These are phyloP conservation scores for Anisognathus igniventris DNA, from an alignment of 2,797 vertebrate genomes.

Conservation along the genomic window DNA sequence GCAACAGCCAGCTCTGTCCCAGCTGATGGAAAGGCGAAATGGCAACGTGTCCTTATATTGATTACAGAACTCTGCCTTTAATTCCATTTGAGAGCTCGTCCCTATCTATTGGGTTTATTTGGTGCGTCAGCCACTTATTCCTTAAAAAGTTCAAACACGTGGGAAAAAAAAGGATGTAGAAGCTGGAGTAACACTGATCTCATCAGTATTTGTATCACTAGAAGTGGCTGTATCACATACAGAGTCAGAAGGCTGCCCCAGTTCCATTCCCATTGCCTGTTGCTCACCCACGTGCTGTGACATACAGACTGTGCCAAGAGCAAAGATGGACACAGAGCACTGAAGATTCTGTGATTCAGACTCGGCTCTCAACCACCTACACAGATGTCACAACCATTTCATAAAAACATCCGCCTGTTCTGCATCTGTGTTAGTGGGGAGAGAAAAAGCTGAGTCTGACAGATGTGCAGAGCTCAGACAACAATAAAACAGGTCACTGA, in stretches of 20 bases:
- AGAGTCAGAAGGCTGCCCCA: background rate
- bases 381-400: background rate
- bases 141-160: background rate
- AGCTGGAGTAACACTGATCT: background rate
- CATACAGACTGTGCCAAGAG: background rate
- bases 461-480: background rate
- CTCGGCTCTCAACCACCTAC: background rate
- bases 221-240: background rate
- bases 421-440: background rate
- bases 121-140: accelerated
- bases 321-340: background rate
- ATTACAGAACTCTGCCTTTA: background rate
- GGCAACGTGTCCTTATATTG: accelerated
- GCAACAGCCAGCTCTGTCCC: background rate
- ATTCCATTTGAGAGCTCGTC: background rate
- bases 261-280: background rate
- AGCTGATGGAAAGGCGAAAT: background rate
- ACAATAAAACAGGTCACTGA: background rate
- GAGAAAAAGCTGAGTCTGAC: accelerated
- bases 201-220: background rate
- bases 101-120: background rate
- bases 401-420: background rate
- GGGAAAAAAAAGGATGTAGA: background rate
- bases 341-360: background rate
- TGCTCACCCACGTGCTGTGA: background rate